phyloP scores from a whole-genome alignment of 2,888 invertebrate species.

The Acrocyrtus sp. region DNA sequence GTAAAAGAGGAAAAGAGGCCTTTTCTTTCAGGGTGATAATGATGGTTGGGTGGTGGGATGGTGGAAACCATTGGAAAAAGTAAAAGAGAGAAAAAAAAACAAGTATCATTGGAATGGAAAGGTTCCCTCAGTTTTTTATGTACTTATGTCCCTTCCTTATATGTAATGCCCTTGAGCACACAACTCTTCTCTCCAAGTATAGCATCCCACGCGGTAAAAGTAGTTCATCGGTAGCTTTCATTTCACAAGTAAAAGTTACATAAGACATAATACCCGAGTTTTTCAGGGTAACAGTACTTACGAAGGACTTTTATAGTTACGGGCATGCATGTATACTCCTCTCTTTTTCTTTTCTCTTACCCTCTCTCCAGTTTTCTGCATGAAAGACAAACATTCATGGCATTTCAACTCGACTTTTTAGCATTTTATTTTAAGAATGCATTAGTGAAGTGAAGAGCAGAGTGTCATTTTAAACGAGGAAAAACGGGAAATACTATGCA shows the following conservation, averaged over 20 bases:
- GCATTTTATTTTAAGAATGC: constrained; percentile 42
- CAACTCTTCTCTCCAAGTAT: neutral
- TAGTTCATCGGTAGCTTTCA: neutral
- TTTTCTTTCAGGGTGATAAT: neutral
- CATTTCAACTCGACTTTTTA: constrained; percentile 27
- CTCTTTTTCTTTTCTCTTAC: neutral
- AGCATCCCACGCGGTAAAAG: neutral
- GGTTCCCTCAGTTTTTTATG: neutral
- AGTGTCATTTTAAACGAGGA: constrained; percentile 29
- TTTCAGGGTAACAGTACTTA: neutral
- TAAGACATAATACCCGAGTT: neutral
- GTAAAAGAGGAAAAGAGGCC: neutral
- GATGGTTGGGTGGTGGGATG: too few species aligned
- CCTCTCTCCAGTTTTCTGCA: neutral
- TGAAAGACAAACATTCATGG: constrained; percentile 4
- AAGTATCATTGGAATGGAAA: too few species aligned
- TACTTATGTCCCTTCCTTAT: neutral
- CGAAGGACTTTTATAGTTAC: neutral
- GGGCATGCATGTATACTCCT: too few species aligned
- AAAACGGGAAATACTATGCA: constrained; percentile 5
- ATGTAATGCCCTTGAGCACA: neutral
- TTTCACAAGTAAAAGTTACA: neutral
- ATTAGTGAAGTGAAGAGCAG: constrained; percentile 16
- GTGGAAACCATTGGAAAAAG: too few species aligned
- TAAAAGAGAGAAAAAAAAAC: neutral